These are phyloP conservation scores for Oplegnathus fasciatus DNA, from an alignment of 2,113 vertebrate species.

Conservation along the genomic window DNA sequence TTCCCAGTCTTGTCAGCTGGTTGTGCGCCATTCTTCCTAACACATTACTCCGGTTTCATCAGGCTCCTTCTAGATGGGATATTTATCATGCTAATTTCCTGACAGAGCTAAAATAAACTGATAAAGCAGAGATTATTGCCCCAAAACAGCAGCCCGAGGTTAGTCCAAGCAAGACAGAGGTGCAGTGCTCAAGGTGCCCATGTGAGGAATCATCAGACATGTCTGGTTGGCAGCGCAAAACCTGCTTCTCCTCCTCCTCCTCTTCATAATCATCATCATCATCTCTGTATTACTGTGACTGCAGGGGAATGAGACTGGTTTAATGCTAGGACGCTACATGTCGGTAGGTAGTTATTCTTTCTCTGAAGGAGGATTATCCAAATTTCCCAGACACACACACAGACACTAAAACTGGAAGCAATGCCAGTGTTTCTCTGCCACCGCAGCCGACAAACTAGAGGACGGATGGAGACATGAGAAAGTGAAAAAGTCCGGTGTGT, in stretches of 20 bases:
- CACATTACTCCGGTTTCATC: background rate
- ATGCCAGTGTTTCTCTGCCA: background rate
- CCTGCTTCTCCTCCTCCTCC: slow-evolving; percentile 40
- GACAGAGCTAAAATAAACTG: background rate
- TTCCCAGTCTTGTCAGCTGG: background rate
- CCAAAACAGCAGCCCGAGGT: background rate
- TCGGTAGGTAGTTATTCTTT: slow-evolving; percentile 11
- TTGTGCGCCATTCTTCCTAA: background rate
- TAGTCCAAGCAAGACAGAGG: background rate
- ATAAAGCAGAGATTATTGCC: background rate
- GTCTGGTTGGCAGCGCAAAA: background rate
- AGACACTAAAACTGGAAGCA: background rate
- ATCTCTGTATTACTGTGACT: background rate
- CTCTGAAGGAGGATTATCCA: slow-evolving; percentile 55
- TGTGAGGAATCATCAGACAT: background rate
- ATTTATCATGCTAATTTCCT: background rate
- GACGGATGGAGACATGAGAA: background rate
- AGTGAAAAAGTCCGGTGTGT: background rate
- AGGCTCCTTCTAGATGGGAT: background rate
- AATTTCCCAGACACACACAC: background rate
- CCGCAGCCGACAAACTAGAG: background rate
- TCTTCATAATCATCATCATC: slow-evolving; percentile 33
- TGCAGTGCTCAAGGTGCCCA: background rate
- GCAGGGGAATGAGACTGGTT: slow-evolving; percentile 36
- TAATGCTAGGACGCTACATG: slow-evolving; percentile 21